Percentiles rank a stretch among this genome's conserved stretches.
These are phyloP conservation scores for Drosophila lini DNA, from an alignment of 1,140 invertebrate genomes.

Conservation along the genomic window DNA sequence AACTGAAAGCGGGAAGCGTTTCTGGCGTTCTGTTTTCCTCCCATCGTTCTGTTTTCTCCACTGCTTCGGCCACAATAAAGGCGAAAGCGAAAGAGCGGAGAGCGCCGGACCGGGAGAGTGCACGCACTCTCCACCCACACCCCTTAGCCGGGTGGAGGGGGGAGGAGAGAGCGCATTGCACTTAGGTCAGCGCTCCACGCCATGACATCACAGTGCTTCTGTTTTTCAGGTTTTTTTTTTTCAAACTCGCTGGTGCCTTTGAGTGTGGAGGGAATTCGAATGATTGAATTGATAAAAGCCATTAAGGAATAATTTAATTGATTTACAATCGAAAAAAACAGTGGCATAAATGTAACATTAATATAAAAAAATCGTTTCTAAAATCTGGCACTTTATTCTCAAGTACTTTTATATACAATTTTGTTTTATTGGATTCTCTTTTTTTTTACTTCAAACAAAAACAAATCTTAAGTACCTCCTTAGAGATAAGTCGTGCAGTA, in stretches of 20 bases:
- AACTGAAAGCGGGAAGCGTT: slow-evolving; percentile 71
- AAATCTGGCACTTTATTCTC: not conserved
- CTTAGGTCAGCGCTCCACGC: slow-evolving; percentile 35
- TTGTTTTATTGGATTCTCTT: no score
- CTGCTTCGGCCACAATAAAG: slow-evolving; percentile 11
- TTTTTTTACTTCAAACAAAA: no score
- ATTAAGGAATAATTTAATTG: slow-evolving; percentile 5
- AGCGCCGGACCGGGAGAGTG: slow-evolving; percentile 21
- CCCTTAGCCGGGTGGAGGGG: not conserved
- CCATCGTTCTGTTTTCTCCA: slow-evolving; percentile 10
- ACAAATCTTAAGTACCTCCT: no score
- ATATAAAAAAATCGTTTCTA: not conserved
- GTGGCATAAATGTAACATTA: not conserved
- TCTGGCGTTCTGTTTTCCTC: slow-evolving; percentile 48
- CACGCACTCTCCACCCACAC: slow-evolving; percentile 40
- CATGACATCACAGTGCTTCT: slow-evolving; percentile 51
- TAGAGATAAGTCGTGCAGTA: no score
- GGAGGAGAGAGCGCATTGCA: slow-evolving; percentile 27
- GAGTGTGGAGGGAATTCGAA: not conserved
- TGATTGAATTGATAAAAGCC: not conserved
- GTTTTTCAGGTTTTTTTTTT: slow-evolving; percentile 22
- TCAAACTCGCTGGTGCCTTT: not conserved
- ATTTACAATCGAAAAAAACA: not conserved
- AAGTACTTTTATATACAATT: not conserved
- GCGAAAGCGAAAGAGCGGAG: slow-evolving; percentile 11